Percentiles rank a stretch among this genome's conserved stretches.
phyloP scores from a whole-genome alignment of 2,888 invertebrate species.

The Drosophila demipolita region DNA sequence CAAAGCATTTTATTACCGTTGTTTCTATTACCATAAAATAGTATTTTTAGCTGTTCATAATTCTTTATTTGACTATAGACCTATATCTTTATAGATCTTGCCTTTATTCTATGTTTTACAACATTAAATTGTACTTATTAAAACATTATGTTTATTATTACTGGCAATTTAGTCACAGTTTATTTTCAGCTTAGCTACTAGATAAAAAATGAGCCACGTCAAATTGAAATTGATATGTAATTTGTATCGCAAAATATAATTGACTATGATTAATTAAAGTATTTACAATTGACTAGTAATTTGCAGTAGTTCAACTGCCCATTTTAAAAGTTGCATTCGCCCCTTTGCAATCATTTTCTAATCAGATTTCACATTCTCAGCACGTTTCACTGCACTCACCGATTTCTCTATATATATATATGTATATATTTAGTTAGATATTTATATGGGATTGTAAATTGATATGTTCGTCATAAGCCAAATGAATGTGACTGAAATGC shows the following conservation, averaged over 20 bases:
- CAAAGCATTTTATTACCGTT: no score
- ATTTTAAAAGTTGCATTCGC: conserved; percentile 6
- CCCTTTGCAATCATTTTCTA: conserved; percentile 4
- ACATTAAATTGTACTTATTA: neutral
- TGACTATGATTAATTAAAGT: conserved; percentile 45
- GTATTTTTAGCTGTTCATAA: no score
- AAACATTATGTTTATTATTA: neutral
- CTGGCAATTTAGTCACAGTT: neutral
- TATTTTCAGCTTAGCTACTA: conserved; percentile 1
- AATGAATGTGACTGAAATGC: conserved; percentile 51
- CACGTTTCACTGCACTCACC: conserved; percentile 36
- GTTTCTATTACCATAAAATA: neutral
- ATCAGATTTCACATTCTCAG: conserved; percentile 20
- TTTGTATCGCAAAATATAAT: conserved; percentile 36
- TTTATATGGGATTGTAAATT: conserved; percentile 4
- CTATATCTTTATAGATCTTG: neutral
- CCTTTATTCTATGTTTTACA: neutral
- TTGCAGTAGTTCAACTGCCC: neutral
- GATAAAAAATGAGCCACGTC: conserved; percentile 1
- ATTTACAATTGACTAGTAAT: neutral
- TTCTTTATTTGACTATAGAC: neutral
- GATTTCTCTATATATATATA: conserved; percentile 11
- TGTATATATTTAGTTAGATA: neutral
- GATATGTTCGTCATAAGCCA: conserved; percentile 22
- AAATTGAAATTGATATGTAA: conserved; percentile 6